These are phyloP conservation scores for Zelleria hepariella DNA, from an alignment of 2,888 invertebrate species.

Conservation along the genomic window DNA sequence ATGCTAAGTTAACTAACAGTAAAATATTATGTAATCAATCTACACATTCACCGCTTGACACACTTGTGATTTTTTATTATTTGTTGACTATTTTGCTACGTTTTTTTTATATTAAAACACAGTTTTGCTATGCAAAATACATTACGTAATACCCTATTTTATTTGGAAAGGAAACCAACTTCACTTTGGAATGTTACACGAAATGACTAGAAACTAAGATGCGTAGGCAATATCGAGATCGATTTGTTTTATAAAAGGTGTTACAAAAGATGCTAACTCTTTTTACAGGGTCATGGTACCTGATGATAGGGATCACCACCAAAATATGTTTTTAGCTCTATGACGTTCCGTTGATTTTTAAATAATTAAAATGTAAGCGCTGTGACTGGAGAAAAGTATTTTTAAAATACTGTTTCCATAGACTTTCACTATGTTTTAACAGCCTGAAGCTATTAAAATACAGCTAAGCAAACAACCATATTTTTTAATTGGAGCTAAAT, in stretches of 20 bases:
- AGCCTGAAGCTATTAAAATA: too few species aligned
- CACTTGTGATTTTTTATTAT: constrained; percentile 31
- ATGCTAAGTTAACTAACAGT: constrained; percentile 16
- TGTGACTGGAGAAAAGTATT: too few species aligned
- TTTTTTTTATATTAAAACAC: constrained; percentile 35
- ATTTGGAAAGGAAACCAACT: background rate
- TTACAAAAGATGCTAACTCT: too few species aligned
- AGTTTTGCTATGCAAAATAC: constrained; percentile 71
- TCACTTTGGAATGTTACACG: constrained; percentile 65
- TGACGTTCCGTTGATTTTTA: too few species aligned
- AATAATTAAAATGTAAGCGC: too few species aligned
- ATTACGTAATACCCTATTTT: constrained; percentile 25
- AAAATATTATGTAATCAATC: constrained; percentile 19
- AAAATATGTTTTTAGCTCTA: too few species aligned
- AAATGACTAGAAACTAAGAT: constrained; percentile 56
- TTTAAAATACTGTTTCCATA: too few species aligned
- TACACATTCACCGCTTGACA: constrained; percentile 36
- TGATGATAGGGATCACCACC: too few species aligned
- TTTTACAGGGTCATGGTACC: too few species aligned
- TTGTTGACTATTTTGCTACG: constrained; percentile 46
- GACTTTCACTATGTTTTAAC: too few species aligned
- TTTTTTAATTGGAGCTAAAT: too few species aligned
- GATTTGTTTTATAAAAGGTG: background rate
- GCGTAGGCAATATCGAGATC: background rate
- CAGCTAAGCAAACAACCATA: too few species aligned